A percentile compares a stretch with the other conserved stretches of the same genome.
Conservation (phyloP, 2,888 invertebrate species). For the Zaprionus lineosus region DNA sequence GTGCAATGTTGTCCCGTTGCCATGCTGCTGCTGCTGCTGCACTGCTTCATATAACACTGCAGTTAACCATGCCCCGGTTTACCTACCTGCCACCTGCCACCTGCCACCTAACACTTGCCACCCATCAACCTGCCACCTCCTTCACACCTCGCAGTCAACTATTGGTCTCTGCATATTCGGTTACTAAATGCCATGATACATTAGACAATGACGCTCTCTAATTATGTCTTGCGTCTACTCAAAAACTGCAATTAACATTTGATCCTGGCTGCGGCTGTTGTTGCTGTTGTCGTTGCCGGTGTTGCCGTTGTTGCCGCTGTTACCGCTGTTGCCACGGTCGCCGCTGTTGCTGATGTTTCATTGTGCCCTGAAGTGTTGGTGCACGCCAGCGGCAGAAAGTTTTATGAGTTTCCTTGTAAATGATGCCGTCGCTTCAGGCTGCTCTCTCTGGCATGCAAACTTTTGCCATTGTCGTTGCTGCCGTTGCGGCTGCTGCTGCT, state of each 20-base stretch:
- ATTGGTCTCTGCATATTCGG: constrained; percentile 57
- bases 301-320: constrained; percentile 1
- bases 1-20: constrained; percentile 21
- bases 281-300: constrained; percentile 1
- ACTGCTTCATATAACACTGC: constrained; percentile 8
- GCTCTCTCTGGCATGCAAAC: constrained; percentile 39
- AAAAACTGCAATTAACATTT: constrained; percentile 74
- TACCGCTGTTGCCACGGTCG: constrained; percentile 16
- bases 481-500: constrained; percentile 18
- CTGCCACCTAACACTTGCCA: too few relatives aligned
- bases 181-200: constrained; percentile 73
- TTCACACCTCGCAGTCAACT: too few relatives aligned
- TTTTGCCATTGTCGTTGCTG: constrained; percentile 52
- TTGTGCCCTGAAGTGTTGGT: constrained; percentile 69
- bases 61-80: too few relatives aligned
- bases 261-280: constrained; percentile 42
- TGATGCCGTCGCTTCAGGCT: constrained; percentile 46
- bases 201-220: constrained; percentile 75
- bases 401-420: constrained; percentile 70
- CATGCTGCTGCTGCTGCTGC: constrained; percentile 8
- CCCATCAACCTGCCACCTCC: too few relatives aligned
- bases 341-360: constrained; percentile 21
- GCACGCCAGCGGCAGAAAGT: constrained; percentile 70
- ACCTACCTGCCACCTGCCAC: too few relatives aligned
- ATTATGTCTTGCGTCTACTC: constrained; percentile 62